Evolutionary conservation across 2,888 invertebrate species (phyloP).

Genomic region (Drosophila colorata): DNA sequence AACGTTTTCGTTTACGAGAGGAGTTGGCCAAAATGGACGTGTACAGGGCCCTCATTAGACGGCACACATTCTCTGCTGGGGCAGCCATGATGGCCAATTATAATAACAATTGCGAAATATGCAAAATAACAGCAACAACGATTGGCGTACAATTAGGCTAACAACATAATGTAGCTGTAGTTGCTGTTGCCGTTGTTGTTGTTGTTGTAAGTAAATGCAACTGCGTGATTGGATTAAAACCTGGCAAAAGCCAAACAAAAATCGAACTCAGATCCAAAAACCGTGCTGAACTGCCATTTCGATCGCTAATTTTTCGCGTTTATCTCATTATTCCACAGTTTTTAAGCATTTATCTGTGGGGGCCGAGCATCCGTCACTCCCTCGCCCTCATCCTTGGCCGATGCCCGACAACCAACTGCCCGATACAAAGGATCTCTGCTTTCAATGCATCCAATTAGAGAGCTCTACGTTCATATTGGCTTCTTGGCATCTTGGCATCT

Average conservation of each 20-base stretch:
- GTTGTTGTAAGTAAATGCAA: slow-evolving; percentile 70
- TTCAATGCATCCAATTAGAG: slow-evolving; percentile 75
- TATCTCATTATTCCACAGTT: slow-evolving; percentile 83
- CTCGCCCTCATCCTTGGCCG: neutral
- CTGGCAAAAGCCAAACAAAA: slow-evolving; percentile 37
- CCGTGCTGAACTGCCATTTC: slow-evolving; percentile 53
- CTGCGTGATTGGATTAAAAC: slow-evolving; percentile 78
- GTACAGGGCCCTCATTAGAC: slow-evolving; percentile 52
- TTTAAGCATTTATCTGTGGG: slow-evolving; percentile 76
- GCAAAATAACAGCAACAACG: slow-evolving; percentile 53
- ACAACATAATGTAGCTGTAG: slow-evolving; percentile 51
- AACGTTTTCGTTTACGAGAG: slow-evolving; percentile 83
- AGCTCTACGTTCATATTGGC: slow-evolving; percentile 39
- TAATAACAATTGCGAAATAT: slow-evolving; percentile 74
- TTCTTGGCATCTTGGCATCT: slow-evolving; percentile 17
- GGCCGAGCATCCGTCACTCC: slow-evolving; percentile 30
- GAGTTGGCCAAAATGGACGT: slow-evolving; percentile 68
- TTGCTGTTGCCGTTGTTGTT: slow-evolving; percentile 23
- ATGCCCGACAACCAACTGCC: neutral
- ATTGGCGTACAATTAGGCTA: slow-evolving; percentile 66
- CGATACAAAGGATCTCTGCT: slow-evolving; percentile 51
- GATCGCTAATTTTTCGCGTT: slow-evolving; percentile 83
- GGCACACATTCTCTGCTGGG: slow-evolving; percentile 10
- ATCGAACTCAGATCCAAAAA: slow-evolving; percentile 18
- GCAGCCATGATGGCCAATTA: slow-evolving; percentile 76